Conservation (phyloP, 37 sponge, comb jelly and placozoan genomes). For the Ephydatia muelleri region DNA sequence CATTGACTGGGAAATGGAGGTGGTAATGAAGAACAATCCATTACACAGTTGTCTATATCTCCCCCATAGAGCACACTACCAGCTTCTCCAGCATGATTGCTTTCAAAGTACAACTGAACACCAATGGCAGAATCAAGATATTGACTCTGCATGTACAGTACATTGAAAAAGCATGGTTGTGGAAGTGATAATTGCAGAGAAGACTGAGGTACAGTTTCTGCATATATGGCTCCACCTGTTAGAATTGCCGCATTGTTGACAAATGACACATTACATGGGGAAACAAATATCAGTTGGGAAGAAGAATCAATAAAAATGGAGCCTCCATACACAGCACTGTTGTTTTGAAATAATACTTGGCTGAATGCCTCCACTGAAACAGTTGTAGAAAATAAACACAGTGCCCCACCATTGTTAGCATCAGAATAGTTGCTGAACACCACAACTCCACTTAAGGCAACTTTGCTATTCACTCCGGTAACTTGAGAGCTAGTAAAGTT, state of each 20-base stretch:
- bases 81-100: conserved; percentile 2
- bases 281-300: background rate
- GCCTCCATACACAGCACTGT: conserved; percentile 4
- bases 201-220: background rate
- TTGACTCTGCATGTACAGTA: background rate
- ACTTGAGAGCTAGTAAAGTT: background rate
- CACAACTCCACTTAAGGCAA: too few species aligned
- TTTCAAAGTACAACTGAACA: conserved; percentile 5
- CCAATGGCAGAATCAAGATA: too few species aligned
- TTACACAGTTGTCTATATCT: conserved; percentile 2
- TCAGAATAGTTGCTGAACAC: background rate
- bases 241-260: background rate
- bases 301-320: background rate
- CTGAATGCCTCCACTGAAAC: background rate
- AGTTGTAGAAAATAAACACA: background rate
- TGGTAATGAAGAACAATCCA: background rate
- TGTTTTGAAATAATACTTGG: background rate
- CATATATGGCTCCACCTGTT: conserved; percentile 4
- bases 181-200: background rate
- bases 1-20: background rate
- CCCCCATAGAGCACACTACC: conserved; percentile 32
- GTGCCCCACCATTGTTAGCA: background rate
- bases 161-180: conserved; percentile 12
- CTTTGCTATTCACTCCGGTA: too few species aligned
- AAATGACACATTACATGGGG: background rate